Evolutionary conservation across 2,888 invertebrate species (phyloP).

Genomic region (Hipparchia sbordonii): DNA sequence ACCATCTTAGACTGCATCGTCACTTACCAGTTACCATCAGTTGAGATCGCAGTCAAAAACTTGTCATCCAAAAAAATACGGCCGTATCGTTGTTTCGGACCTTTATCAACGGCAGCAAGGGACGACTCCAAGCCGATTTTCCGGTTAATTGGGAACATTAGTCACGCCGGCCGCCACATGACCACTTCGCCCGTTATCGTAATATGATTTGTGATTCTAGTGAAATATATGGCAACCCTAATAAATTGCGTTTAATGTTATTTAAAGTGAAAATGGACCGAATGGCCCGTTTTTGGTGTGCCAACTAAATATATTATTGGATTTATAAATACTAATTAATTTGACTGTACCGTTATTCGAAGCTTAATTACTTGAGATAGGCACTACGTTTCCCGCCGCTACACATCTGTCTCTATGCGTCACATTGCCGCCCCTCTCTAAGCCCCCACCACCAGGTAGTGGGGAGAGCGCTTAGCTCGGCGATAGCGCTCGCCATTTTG

Average conservation of each 20-base stretch:
- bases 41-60: too few species aligned
- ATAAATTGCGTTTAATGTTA: slow-evolving; percentile 35
- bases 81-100: neutral
- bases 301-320: slow-evolving; percentile 7
- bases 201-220: slow-evolving; percentile 70
- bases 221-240: slow-evolving; percentile 60
- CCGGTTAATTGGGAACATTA: slow-evolving; percentile 75
- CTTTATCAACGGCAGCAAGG: slow-evolving; percentile 28
- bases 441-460: too few species aligned
- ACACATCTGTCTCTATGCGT: too few species aligned
- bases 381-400: too few species aligned
- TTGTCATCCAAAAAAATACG: too few species aligned
- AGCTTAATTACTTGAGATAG: too few species aligned
- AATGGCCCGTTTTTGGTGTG: slow-evolving; percentile 8
- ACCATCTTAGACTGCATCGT: too few species aligned
- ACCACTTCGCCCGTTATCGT: slow-evolving; percentile 62
- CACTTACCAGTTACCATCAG: too few species aligned
- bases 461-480: too few species aligned
- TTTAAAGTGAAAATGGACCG: slow-evolving; percentile 28
- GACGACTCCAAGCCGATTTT: slow-evolving; percentile 54
- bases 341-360: too few species aligned
- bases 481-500: too few species aligned
- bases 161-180: slow-evolving; percentile 61
- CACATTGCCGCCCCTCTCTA: too few species aligned
- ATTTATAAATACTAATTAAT: neutral